Conservation (phyloP, 2,888 invertebrate genomes). For the Nomada goodeniana region DNA sequence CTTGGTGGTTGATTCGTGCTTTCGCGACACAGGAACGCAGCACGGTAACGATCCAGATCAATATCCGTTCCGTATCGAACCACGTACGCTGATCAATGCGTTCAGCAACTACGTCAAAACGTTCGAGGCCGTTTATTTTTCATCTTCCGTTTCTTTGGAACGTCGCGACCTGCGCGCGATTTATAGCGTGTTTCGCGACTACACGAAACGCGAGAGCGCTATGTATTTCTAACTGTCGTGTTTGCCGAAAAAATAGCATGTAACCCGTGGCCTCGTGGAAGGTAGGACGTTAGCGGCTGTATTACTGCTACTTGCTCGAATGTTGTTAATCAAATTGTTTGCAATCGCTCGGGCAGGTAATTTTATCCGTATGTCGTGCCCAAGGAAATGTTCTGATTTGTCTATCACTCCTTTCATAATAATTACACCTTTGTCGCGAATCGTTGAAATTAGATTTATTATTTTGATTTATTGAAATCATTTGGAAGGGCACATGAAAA, state of each 20-base stretch:
- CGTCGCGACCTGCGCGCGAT: background rate
- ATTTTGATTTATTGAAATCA: background rate
- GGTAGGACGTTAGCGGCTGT: background rate
- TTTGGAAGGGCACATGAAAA: too few relatives aligned
- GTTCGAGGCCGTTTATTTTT: background rate
- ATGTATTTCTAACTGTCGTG: background rate
- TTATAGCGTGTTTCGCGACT: background rate
- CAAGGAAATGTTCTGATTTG: background rate
- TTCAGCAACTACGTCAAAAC: slow-evolving; percentile 9
- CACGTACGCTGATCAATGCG: background rate
- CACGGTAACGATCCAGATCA: background rate
- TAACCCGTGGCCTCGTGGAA: background rate
- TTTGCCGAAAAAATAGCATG: background rate
- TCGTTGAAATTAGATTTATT: too few relatives aligned
- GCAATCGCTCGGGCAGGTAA: background rate
- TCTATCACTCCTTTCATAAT: background rate
- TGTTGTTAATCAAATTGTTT: slow-evolving; percentile 1
- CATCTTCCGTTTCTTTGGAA: background rate
- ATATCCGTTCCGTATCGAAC: background rate
- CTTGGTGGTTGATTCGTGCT: background rate
- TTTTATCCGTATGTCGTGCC: background rate
- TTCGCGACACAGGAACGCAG: slow-evolving; percentile 6
- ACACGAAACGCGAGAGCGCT: background rate
- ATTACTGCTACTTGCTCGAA: background rate
- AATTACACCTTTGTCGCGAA: background rate